A percentile compares a stretch with the other conserved stretches of the same genome.
phyloP scores from a whole-genome alignment of 2,797 vertebrate genomes.

The Pteronotus mesoamericanus region DNA sequence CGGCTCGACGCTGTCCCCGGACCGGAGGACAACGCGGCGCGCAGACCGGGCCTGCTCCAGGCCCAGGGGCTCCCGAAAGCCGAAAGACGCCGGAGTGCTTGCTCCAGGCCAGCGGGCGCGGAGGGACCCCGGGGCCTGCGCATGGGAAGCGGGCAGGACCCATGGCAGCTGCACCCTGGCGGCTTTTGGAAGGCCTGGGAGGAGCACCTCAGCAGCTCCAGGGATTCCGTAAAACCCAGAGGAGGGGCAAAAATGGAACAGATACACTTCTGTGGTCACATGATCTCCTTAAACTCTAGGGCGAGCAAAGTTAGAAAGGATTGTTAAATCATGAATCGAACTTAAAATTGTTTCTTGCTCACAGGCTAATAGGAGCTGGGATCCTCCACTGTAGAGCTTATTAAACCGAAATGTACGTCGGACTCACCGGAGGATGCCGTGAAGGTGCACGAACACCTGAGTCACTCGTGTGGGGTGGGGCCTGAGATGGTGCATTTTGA shows the following conservation, averaged over 20 bases:
- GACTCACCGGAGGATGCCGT: not conserved
- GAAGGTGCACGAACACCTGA: not conserved
- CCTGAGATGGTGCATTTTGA: not conserved
- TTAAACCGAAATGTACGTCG: not conserved
- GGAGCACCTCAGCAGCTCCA: not conserved
- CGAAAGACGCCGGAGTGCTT: not conserved
- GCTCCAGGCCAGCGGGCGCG: not conserved
- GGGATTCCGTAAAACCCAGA: not conserved
- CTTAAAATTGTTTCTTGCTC: not conserved
- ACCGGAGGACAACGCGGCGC: not conserved
- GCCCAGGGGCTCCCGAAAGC: not conserved
- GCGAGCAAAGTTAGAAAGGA: not conserved
- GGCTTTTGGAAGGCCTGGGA: not conserved
- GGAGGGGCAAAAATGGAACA: not conserved
- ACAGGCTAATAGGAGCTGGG: not conserved
- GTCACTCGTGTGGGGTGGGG: not conserved
- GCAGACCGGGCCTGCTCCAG: not conserved
- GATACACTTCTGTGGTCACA: not conserved
- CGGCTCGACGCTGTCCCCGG: fast-evolving
- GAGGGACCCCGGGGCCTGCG: not conserved
- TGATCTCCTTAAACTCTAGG: not conserved
- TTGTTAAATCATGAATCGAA: not conserved
- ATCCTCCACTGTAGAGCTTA: not conserved
- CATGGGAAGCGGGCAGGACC: not conserved
- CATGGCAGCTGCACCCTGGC: not conserved